Evolutionary conservation across 2,113 vertebrate genomes (phyloP).

Genomic region (Serilophus lunatus): DNA sequence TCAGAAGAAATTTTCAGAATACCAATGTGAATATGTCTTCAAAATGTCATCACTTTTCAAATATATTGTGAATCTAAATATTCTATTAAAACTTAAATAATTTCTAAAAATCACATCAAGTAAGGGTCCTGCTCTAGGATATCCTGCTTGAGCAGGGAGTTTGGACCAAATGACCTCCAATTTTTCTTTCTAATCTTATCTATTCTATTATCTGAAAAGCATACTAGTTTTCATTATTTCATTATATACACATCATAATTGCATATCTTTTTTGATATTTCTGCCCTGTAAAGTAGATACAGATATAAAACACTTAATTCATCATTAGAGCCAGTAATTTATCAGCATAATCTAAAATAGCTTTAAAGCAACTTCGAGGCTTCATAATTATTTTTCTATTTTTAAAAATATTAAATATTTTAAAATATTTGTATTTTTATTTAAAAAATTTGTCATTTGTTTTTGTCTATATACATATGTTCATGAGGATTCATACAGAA

Average conservation of each 20-base stretch:
- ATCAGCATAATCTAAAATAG: neutral
- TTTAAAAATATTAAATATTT: neutral
- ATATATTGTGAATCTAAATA: neutral
- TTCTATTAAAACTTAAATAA: neutral
- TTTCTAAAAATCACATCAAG: neutral
- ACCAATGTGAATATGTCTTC: neutral
- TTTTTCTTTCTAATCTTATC: neutral
- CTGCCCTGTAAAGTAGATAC: neutral
- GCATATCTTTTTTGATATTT: neutral
- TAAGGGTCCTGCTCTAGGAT: neutral
- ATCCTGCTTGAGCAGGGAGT: neutral
- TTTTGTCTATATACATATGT: neutral
- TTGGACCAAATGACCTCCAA: neutral
- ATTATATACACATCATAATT: neutral
- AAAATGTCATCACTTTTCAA: neutral
- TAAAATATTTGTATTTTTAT: neutral
- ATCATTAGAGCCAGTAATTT: neutral
- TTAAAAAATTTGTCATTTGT: neutral
- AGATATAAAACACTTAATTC: neutral
- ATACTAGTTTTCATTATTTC: neutral
- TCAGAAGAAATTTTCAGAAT: neutral
- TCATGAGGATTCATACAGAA: neutral
- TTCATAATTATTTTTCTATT: neutral
- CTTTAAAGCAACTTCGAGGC: neutral
- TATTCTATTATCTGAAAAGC: neutral